Conservation (phyloP, 2,113 vertebrate species). For the Pyxicephalus adspersus region DNA sequence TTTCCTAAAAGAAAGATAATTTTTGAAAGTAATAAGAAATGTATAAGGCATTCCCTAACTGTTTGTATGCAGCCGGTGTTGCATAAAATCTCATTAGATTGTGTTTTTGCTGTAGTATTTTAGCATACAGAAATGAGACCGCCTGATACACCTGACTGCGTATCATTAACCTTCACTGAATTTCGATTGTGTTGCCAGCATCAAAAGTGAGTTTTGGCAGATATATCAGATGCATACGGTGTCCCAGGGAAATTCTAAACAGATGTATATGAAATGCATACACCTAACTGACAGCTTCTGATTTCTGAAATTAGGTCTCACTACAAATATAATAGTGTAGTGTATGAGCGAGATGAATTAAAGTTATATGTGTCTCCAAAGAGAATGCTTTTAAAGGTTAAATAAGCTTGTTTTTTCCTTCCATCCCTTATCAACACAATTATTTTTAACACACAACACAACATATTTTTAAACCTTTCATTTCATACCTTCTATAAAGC, state of each 20-base stretch:
- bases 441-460: no score
- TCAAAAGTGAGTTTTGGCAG: neutral
- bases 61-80: neutral
- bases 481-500: no score
- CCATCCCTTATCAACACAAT: no score
- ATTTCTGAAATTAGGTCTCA: neutral
- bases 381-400: no score
- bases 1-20: no score
- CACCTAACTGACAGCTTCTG: neutral
- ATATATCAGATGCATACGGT: neutral
- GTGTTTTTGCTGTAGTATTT: conserved; percentile 1
- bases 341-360: no score
- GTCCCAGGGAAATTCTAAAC: neutral
- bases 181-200: neutral
- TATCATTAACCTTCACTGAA: neutral
- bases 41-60: neutral
- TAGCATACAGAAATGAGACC: neutral
- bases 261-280: neutral
- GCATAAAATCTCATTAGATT: neutral
- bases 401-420: no score
- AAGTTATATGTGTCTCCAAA: no score
- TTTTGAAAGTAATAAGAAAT: neutral
- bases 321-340: no score
- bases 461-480: no score
- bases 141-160: neutral